A percentile compares a stretch with the other conserved stretches of the same genome.
These are phyloP conservation scores for Mus caroli DNA, from an alignment of 2,797 vertebrate species.

Conservation along the genomic window DNA sequence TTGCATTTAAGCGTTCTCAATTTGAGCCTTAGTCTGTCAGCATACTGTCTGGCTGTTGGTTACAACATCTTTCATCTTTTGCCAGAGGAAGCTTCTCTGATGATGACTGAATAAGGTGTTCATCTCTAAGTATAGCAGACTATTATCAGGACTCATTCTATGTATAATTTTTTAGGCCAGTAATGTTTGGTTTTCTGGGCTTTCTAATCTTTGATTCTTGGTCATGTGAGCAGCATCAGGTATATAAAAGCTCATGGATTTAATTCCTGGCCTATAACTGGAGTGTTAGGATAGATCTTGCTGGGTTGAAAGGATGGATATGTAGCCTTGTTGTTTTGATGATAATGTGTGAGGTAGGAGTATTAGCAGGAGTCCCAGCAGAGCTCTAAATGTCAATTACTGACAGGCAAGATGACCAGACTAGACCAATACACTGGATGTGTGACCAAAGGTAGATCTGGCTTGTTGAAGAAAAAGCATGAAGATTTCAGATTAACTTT, in stretches of 20 bases:
- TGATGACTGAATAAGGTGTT: not conserved
- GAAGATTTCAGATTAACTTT: not conserved
- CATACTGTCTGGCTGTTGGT: not conserved
- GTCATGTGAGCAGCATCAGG: not conserved
- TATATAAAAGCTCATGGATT: not conserved
- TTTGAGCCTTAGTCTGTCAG: not conserved
- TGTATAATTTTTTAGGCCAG: not conserved
- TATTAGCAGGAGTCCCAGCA: not conserved
- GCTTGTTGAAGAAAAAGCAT: not conserved
- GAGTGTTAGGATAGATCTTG: not conserved
- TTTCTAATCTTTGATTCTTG: not conserved
- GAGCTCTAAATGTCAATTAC: not conserved
- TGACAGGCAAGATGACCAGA: not conserved
- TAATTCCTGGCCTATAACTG: too few relatives aligned
- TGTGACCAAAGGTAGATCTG: not conserved
- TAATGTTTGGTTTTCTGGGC: not conserved
- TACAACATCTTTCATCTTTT: not conserved
- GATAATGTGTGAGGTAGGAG: not conserved
- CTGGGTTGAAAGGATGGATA: too few relatives aligned
- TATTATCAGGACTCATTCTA: not conserved
- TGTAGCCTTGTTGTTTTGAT: not conserved
- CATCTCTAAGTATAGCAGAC: not conserved
- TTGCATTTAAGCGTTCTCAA: not conserved
- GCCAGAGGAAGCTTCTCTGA: not conserved
- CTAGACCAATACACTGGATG: too few relatives aligned